phyloP scores from a whole-genome alignment of 2,113 vertebrate genomes.

The Globicephala melas region DNA sequence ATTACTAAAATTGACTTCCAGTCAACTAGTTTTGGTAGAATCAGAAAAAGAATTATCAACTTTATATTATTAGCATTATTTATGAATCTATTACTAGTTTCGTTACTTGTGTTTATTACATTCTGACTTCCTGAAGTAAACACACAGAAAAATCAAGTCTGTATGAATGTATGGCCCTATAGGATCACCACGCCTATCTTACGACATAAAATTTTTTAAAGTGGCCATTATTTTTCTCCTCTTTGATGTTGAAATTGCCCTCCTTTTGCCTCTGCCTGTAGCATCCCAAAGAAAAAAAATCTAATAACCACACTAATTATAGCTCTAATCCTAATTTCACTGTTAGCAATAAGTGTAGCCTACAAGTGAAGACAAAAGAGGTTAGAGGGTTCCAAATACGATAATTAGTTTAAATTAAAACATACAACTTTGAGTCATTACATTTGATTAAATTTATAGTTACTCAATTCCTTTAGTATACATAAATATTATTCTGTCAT shows the following conservation, averaged over 20 bases:
- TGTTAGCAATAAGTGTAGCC: background rate
- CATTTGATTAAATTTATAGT: background rate
- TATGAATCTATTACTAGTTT: background rate
- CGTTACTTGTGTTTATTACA: background rate
- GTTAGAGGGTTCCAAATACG: background rate
- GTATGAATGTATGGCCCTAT: background rate
- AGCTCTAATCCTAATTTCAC: background rate
- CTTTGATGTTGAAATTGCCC: background rate
- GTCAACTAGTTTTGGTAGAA: background rate
- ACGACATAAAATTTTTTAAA: background rate
- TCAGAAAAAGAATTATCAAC: background rate
- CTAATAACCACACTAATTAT: background rate
- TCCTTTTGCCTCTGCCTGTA: background rate
- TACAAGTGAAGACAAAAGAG: background rate
- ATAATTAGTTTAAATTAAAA: background rate
- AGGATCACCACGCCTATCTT: background rate
- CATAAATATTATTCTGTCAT: background rate
- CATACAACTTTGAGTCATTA: background rate
- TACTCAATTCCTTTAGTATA: background rate
- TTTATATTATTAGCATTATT: background rate
- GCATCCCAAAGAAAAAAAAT: background rate
- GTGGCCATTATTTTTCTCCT: background rate
- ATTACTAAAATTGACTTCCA: background rate
- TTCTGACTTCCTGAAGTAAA: background rate
- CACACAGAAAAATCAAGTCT: background rate